Conservation (phyloP, 2,888 invertebrate species). For the Macaria notata region DNA sequence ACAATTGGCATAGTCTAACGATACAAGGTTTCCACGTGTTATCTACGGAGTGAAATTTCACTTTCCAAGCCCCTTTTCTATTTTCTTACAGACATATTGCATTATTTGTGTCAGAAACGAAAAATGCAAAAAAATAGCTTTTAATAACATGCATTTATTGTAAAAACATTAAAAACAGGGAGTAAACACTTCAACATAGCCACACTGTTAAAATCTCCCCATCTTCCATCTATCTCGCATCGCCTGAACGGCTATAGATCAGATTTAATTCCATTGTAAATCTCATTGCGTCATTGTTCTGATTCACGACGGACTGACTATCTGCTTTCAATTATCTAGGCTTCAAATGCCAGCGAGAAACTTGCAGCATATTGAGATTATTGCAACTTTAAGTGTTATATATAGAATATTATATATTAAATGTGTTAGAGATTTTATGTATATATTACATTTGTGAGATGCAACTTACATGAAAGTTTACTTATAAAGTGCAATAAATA, state of each 20-base stretch:
- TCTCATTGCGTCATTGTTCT: conserved; percentile 29
- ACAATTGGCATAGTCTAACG: too few species aligned
- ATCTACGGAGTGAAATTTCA: too few species aligned
- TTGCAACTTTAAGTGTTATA: too few species aligned
- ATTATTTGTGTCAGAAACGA: too few species aligned
- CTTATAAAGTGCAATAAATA: background rate
- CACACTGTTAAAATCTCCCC: background rate
- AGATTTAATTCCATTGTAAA: conserved; percentile 43
- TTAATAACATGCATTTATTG: too few species aligned
- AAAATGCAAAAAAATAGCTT: too few species aligned
- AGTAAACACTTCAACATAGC: too few species aligned
- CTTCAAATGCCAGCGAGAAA: conserved; percentile 2
- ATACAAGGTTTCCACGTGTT: too few species aligned
- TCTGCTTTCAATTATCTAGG: conserved; percentile 33
- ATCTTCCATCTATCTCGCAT: conserved; percentile 35
- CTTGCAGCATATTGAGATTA: background rate
- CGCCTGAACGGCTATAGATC: conserved; percentile 41
- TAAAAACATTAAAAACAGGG: too few species aligned
- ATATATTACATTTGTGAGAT: background rate
- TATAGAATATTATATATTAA: background rate
- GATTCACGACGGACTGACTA: conserved; percentile 5
- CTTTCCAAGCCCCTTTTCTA: too few species aligned
- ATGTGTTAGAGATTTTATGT: background rate
- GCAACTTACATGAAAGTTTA: background rate
- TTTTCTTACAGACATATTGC: too few species aligned